Evolutionary conservation across 2,113 vertebrate species (phyloP).

Genomic region (Python bivittatus): DNA sequence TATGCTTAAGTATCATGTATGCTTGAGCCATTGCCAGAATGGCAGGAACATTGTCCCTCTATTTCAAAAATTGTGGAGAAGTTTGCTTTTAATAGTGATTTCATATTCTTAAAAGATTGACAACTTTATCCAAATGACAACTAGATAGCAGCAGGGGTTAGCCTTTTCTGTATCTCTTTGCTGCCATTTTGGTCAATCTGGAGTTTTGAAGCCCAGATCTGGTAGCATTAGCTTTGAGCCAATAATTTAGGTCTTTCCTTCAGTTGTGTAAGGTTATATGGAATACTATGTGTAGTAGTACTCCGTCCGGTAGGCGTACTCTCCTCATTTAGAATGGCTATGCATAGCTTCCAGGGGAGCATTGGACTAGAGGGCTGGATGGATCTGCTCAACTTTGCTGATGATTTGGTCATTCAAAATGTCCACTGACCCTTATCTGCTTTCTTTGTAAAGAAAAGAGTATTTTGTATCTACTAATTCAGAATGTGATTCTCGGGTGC

Average conservation of each 20-base stretch:
- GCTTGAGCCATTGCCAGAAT: slow-evolving; percentile 68
- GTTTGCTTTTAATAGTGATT: background rate
- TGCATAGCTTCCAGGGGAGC: background rate
- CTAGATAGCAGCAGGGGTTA: background rate
- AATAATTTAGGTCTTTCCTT: background rate
- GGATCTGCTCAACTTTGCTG: background rate
- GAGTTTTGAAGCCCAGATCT: background rate
- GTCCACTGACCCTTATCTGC: too few species aligned
- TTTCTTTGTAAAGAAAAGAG: too few species aligned
- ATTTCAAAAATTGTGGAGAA: slow-evolving; percentile 5
- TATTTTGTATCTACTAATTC: too few species aligned
- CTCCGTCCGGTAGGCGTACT: background rate
- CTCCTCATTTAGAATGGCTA: background rate
- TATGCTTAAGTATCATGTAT: slow-evolving; percentile 65
- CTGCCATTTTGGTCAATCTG: too few species aligned
- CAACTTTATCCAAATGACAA: background rate
- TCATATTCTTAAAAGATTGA: background rate
- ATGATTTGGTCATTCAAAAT: too few species aligned
- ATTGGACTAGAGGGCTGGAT: too few species aligned
- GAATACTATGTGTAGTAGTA: background rate
- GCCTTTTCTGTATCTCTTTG: background rate
- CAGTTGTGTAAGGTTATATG: background rate
- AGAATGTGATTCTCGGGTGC: background rate
- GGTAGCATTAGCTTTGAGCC: background rate
- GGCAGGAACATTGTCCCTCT: slow-evolving; percentile 56